Evolutionary conservation across 2,888 invertebrate genomes (phyloP).

Genomic region (Dryococelus australis): DNA sequence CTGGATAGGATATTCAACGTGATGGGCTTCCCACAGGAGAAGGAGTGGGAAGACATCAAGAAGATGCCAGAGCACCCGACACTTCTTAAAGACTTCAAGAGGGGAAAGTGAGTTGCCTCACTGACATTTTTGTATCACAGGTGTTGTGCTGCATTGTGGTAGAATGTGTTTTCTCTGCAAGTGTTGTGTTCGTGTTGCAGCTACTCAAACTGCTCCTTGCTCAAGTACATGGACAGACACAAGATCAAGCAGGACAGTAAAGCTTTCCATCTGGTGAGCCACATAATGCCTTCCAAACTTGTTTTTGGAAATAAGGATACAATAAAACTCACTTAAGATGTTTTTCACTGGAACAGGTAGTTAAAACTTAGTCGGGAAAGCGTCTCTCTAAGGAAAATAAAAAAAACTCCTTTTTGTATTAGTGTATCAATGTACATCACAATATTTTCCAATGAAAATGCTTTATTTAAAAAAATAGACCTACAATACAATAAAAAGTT

Average conservation of each 20-base stretch:
- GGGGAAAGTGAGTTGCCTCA: constrained; percentile 74
- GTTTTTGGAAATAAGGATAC: no score
- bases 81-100: constrained; percentile 93
- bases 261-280: constrained; percentile 77
- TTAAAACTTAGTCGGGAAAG: no score
- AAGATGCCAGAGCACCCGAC: constrained; percentile 99
- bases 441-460: no score
- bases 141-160: background rate
- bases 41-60: constrained; percentile 98
- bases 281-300: no score
- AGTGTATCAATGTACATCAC: no score
- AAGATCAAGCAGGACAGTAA: constrained; percentile 94
- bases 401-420: no score
- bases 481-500: no score
- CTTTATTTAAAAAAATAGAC: no score
- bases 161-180: background rate
- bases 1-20: constrained; percentile 97
- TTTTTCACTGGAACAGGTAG: no score
- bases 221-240: constrained; percentile 95
- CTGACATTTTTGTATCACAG: constrained; percentile 19
- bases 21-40: constrained; percentile 98
- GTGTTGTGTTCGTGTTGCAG: constrained; percentile 60
- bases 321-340: no score
- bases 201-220: constrained; percentile 86
- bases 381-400: no score